Conservation (phyloP, 2,113 vertebrate genomes). For the Rhynchomys soricoides region DNA sequence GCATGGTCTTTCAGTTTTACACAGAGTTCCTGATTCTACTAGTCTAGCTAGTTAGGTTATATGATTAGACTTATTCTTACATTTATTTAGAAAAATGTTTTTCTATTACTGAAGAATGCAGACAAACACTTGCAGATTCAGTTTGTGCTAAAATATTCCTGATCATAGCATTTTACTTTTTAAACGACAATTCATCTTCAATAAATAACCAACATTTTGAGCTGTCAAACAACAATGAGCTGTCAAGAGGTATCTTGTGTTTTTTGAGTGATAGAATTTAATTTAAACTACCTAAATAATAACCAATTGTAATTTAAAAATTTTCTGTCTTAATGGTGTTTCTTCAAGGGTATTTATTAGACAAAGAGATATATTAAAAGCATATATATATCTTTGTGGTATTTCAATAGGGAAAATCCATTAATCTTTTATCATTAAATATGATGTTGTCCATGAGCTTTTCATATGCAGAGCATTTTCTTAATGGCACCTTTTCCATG, state of each 20-base stretch:
- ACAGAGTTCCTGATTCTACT: neutral
- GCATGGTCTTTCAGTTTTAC: neutral
- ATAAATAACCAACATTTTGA: neutral
- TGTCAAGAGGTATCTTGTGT: neutral
- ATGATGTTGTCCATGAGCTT: neutral
- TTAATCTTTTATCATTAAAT: neutral
- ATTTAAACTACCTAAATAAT: neutral
- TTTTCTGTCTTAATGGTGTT: neutral
- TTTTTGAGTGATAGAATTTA: neutral
- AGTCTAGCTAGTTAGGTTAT: neutral
- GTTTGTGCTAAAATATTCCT: neutral
- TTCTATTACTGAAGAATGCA: slow-evolving; percentile 7
- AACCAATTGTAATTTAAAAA: neutral
- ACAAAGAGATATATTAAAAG: neutral
- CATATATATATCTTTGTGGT: neutral
- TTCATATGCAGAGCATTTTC: neutral
- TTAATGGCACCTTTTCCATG: neutral
- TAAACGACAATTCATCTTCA: slow-evolving; percentile 33
- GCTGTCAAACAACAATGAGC: neutral
- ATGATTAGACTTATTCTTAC: neutral
- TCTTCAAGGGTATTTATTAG: neutral
- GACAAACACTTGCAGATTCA: neutral
- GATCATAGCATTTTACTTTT: neutral
- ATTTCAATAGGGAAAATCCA: neutral
- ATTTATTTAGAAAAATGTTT: neutral